Evolutionary conservation across 1,140 invertebrate species (phyloP), one percentile per base, ranked within the genome.

Genomic region (Drosophila watanabei): DNA sequence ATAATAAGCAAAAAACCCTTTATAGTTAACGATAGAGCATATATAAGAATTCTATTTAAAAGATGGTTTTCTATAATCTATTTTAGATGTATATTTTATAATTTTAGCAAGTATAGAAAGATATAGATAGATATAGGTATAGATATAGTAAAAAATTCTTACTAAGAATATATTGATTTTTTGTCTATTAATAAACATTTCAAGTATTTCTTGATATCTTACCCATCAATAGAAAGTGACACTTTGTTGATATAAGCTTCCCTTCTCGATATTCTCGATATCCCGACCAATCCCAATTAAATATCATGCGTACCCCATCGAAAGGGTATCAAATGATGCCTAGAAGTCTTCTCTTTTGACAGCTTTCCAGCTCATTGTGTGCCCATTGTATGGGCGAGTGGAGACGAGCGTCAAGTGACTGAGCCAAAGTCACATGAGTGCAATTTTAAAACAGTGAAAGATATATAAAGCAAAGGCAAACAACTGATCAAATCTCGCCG

Each of bases 361-460:
- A 60, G 35, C 24, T 70, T 66, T 77, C 20, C 59, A 64, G 59
- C 30, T 75, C 28, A 64, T 57, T 75, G 72, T 68, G 41, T 61
- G 73, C 72, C 75, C 73, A 78, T 77, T 77, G 75, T 78, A 60
- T 32, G 35, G 39, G 51, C 33, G 39, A 41, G 16, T 73, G 68
- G 68, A 61, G 68, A 43, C 71, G 71, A 61, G 69, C 45, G 66
- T 69, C 46, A 66, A 70, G 63, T 63, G 63, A 52, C 63, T 39
- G 65, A 49, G 71, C 72, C 62, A 76, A 77, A 77, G 64, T 69
- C 76, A 79, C 76, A 70, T 78, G 76, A 78, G 75, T 70, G 75
- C 76, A 79, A 78, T 79, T 79, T 79, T 79, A 79, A 79, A 79
- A 79, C 75, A 78, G 77, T 79, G 54, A 79, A 79, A 79, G 63